Base-by-base conservation (phyloP, 2,113 vertebrate genomes). In the Oncorhynchus clarkii region DNA sequence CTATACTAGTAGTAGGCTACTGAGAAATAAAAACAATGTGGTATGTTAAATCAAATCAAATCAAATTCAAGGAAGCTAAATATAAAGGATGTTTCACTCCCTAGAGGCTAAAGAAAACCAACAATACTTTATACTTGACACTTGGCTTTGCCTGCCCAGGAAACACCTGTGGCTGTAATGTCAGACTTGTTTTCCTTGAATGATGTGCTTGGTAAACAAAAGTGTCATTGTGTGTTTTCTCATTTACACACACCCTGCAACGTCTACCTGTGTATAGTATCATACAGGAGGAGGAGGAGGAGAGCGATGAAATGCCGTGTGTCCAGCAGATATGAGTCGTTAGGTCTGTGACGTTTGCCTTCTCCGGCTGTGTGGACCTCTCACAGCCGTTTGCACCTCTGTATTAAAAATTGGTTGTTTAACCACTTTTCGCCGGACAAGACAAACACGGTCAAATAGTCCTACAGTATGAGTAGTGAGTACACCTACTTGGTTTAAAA, bases 151-250 rank as follows among this genome's bases (percentile, higher is more conserved):
- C 27, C 27, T 27, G 65, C 34, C n/a, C 77, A 68, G 34, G 57
- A 45, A 73, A 48, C n/a, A 24, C 18, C 22, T 54, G 51, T 24
- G 71, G 24, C 72, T 73, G 51, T 67, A 79, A 77, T 65, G 71
- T 77, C 71, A 79, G 18, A 34, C 68, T 60, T 77, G 49, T 71
- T 72, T 78, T 80, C 49, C 51, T 29, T 59, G 76, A 65, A 51
- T 26, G 20, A 27, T n/a, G 9, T 65, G 22, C 48, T 67, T n/a
- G 66, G 70, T 75, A 80, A 74, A 80, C 57, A 12, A 34, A 16
- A 6, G 31, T 34, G 34, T 34, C 9, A 18, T 34, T 71, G 62
- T 66, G 45, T 60, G 57, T 11, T 45, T 29, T 66, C 24, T 18
- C 16, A 34, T 27, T 22, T 12, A 72, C 27, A 73, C 14, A 64